Conservation (phyloP, 2,113 vertebrate species). For the Myiopsitta monachus region DNA sequence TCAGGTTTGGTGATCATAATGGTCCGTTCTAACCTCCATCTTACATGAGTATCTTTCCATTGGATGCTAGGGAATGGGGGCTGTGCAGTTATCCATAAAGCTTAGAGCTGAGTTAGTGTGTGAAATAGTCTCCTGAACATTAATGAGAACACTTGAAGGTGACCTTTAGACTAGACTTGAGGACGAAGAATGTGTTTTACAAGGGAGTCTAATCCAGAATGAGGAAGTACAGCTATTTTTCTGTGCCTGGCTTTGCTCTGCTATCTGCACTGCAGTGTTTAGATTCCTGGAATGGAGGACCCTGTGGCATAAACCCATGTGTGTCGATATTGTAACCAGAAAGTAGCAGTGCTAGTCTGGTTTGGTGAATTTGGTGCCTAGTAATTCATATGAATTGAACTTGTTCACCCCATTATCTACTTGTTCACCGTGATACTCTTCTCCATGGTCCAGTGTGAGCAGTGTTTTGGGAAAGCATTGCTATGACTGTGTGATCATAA, state of each 20-base stretch:
- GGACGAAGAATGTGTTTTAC: neutral
- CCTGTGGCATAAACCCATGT: neutral
- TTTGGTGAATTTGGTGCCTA: neutral
- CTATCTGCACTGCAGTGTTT: neutral
- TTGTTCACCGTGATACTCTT: neutral
- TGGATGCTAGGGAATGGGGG: rapidly evolving
- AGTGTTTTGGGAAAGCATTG: neutral
- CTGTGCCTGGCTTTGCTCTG: neutral
- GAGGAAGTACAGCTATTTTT: neutral
- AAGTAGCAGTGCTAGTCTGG: neutral
- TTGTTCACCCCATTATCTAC: neutral
- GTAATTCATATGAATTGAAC: neutral
- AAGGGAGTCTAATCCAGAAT: neutral
- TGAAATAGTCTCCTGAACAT: neutral
- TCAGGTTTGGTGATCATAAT: neutral
- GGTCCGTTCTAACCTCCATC: neutral
- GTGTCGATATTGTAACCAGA: neutral
- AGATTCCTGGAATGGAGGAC: neutral
- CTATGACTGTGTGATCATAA: neutral
- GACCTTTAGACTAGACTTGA: neutral
- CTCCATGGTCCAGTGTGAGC: neutral
- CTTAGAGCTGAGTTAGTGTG: neutral
- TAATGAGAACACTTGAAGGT: neutral
- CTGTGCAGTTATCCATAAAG: neutral
- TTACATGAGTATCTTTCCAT: neutral